phyloP scores from a whole-genome alignment of 1,140 invertebrate species.

The Panagrolaimus sp. region DNA sequence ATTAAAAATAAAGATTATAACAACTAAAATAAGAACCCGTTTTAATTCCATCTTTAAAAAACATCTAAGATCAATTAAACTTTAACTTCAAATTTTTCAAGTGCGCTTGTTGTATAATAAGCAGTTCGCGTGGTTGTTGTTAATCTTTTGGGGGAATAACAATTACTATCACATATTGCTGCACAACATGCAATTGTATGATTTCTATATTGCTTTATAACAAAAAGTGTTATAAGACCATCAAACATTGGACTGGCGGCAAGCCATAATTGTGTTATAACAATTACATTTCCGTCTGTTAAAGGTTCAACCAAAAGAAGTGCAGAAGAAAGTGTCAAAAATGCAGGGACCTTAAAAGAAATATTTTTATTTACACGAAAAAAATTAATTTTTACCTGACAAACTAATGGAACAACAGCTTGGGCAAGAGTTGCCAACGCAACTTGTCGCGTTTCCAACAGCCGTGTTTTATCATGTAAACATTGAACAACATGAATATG shows the following conservation, averaged over 20 bases:
- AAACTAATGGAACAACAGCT: slow-evolving; percentile 43
- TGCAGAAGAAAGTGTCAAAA: slow-evolving; percentile 40
- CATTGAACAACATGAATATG: slow-evolving; percentile 47
- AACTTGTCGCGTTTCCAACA: slow-evolving; percentile 47
- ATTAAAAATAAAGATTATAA: background rate
- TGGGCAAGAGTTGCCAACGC: slow-evolving; percentile 47
- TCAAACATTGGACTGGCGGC: slow-evolving; percentile 42
- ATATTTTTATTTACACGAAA: slow-evolving; percentile 8
- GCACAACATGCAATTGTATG: slow-evolving; percentile 16
- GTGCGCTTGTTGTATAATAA: no score
- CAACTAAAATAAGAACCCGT: background rate
- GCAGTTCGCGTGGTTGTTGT: no score
- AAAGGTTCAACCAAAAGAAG: slow-evolving; percentile 37
- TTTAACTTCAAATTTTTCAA: no score
- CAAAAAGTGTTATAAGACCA: slow-evolving; percentile 41
- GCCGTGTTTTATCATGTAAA: slow-evolving; percentile 37
- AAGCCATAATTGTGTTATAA: slow-evolving; percentile 43
- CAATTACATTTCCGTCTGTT: slow-evolving; percentile 35
- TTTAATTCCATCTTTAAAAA: no score
- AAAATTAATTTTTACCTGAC: slow-evolving; percentile 29
- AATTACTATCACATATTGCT: background rate
- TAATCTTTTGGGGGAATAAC: no score
- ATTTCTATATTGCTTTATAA: slow-evolving; percentile 41
- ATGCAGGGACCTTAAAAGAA: slow-evolving; percentile 39
- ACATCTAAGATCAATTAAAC: no score